Evolutionary conservation across 2,797 vertebrate species (phyloP).

Genomic region (Masticophis lateralis): DNA sequence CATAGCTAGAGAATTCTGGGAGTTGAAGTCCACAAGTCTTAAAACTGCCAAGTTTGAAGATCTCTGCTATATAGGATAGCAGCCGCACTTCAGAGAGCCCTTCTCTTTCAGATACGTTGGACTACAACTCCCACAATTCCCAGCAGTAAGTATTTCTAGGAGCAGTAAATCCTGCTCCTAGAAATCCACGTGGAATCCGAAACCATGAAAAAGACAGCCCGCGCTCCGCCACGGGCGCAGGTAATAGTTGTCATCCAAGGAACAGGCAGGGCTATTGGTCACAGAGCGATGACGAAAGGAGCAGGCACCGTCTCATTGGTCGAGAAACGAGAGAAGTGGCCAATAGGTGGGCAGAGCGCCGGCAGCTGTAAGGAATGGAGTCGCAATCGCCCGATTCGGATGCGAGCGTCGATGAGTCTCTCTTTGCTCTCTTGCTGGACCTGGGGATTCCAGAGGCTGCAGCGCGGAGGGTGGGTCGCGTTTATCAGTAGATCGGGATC

Average conservation of each 20-base stretch:
- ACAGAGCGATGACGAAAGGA: background rate
- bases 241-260: background rate
- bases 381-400: background rate
- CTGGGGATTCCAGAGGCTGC: conserved; percentile 24
- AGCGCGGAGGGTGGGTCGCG: conserved; percentile 19
- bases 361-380: conserved; percentile 21
- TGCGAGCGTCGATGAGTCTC: background rate
- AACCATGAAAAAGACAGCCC: background rate
- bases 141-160: background rate
- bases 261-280: background rate
- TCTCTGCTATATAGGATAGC: background rate
- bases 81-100: background rate
- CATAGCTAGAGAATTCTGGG: too few relatives aligned
- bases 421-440: conserved; percentile 6
- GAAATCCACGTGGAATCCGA: background rate
- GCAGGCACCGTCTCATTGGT: background rate
- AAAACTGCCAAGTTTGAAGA: too few relatives aligned
- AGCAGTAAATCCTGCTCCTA: background rate
- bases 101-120: background rate
- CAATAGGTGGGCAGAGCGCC: conserved; percentile 17
- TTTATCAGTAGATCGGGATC: background rate
- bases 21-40: too few relatives aligned
- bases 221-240: background rate
- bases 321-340: background rate
- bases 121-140: background rate